These are phyloP conservation scores for Chaetophractus vellerosus DNA, from an alignment of 2,797 vertebrate species.

Conservation along the genomic window DNA sequence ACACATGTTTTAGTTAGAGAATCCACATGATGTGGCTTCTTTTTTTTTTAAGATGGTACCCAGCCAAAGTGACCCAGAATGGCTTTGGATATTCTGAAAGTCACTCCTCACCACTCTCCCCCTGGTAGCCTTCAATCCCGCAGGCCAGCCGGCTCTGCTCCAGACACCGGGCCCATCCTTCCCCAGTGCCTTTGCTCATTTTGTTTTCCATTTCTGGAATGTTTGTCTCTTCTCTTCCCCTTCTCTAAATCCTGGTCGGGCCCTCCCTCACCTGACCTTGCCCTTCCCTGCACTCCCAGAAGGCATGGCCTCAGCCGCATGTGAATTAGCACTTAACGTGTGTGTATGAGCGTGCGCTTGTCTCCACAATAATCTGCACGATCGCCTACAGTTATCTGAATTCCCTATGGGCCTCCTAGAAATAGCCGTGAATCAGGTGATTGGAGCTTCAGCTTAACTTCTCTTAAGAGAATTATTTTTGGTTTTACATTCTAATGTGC, in stretches of 20 bases:
- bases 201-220: not conserved
- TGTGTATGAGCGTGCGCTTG: no score
- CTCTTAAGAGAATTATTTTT: not conserved
- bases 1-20: slow-evolving; percentile 12
- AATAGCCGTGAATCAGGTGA: not conserved
- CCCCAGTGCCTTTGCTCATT: not conserved
- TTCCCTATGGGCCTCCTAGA: not conserved
- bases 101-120: not conserved
- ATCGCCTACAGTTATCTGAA: not conserved
- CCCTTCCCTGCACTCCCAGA: not conserved
- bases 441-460: not conserved
- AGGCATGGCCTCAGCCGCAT: not conserved
- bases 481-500: not conserved
- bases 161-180: not conserved
- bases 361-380: not conserved
- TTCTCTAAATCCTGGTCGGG: not conserved
- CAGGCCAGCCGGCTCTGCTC: rapidly evolving
- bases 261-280: not conserved
- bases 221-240: not conserved
- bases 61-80: not conserved
- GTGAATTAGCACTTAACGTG: not conserved
- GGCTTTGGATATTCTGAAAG: not conserved
- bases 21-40: not conserved
- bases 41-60: slow-evolving; percentile 38
- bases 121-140: not conserved